Percentiles rank a stretch among this genome's conserved stretches.
phyloP scores from a whole-genome alignment of 64 coral and sea anemone species.

The Pocillopora damicornis region DNA sequence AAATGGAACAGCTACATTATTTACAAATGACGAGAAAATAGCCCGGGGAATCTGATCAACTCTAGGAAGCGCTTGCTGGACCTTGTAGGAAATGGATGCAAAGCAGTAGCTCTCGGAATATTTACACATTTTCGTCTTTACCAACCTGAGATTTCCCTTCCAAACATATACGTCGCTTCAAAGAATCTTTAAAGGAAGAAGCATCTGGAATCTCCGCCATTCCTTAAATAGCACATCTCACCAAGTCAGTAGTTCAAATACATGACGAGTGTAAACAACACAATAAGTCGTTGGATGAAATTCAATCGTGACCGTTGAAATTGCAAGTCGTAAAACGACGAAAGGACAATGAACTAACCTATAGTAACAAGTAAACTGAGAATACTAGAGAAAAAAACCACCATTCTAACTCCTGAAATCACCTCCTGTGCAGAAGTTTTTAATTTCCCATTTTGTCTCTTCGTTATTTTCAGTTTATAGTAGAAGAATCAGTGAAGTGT shows the following conservation, averaged over 20 bases:
- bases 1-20: neutral
- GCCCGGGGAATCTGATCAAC: too few species aligned
- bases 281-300: neutral
- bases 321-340: neutral
- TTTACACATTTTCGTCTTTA: neutral
- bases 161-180: slow-evolving; percentile 1
- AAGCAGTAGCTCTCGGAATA: neutral
- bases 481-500: too few species aligned
- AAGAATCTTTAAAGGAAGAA: slow-evolving; percentile 8
- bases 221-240: neutral
- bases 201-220: slow-evolving; percentile 16
- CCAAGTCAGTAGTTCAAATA: too few species aligned
- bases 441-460: too few species aligned
- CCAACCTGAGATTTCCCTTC: slow-evolving; percentile 26
- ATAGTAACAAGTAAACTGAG: neutral
- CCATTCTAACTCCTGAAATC: neutral
- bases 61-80: too few species aligned
- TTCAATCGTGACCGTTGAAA: neutral
- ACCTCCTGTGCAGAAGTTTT: too few species aligned
- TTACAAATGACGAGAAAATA: neutral
- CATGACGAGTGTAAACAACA: too few species aligned
- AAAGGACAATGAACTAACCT: neutral
- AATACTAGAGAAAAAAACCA: neutral
- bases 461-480: too few species aligned
- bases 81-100: too few species aligned